A percentile compares a stretch with the other conserved stretches of the same genome.
These are phyloP conservation scores for Acholoe squamosa DNA, from an alignment of 2,888 invertebrate species.

Conservation along the genomic window DNA sequence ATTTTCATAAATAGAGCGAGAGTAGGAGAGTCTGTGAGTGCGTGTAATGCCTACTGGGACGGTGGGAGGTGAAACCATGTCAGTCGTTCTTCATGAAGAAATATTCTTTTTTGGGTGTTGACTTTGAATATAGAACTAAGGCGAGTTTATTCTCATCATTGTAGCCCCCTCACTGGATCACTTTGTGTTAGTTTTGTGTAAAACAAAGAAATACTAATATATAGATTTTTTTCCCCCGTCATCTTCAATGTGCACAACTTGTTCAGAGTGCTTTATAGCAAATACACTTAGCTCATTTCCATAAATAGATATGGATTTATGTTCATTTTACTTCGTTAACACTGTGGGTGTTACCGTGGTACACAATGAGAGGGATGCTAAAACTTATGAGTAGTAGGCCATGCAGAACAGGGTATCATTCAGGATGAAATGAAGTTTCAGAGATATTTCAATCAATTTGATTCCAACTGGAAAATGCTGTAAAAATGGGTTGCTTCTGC, in stretches of 20 bases:
- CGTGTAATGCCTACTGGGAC: not conserved
- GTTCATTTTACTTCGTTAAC: too few species aligned
- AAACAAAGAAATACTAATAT: not conserved
- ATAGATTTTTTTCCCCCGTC: not conserved
- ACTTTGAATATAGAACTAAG: not conserved
- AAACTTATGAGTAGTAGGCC: too few species aligned
- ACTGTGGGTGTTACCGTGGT: not conserved
- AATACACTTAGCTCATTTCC: too few species aligned
- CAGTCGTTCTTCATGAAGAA: not conserved
- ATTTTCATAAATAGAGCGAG: conserved; percentile 1
- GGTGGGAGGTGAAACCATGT: not conserved
- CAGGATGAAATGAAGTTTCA: not conserved
- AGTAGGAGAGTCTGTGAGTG: not conserved
- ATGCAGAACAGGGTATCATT: too few species aligned
- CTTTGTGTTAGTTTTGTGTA: not conserved
- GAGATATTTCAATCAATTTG: not conserved
- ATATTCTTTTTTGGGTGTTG: not conserved
- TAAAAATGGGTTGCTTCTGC: not conserved
- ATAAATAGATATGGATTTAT: too few species aligned
- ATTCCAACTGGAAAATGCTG: not conserved
- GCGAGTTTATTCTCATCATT: not conserved
- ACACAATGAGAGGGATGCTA: too few species aligned
- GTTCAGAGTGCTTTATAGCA: not conserved
- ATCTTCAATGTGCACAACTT: not conserved
- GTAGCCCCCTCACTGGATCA: not conserved